phyloP scores from a whole-genome alignment of 1,140 invertebrate species.

The Cataglyphis hispanica region DNA sequence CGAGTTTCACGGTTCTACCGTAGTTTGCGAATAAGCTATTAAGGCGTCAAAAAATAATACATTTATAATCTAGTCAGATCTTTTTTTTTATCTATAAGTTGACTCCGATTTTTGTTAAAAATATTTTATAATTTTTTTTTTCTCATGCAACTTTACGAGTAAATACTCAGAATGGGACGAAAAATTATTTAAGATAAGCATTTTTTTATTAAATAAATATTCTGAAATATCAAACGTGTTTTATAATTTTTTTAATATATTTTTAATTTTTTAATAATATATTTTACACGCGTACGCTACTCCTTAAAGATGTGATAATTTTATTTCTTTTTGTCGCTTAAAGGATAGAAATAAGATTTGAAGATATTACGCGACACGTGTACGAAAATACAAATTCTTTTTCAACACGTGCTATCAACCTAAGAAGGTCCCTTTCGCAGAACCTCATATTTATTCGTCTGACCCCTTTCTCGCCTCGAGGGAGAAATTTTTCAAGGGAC shows the following conservation, averaged over 20 bases:
- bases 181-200: neutral
- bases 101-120: neutral
- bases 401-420: neutral
- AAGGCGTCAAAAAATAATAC: neutral
- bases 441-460: slow-evolving; percentile 8
- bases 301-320: neutral
- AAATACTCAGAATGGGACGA: neutral
- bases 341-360: neutral
- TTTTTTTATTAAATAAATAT: neutral
- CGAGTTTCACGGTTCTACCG: neutral
- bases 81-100: neutral
- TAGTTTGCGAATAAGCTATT: slow-evolving; percentile 21
- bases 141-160: neutral
- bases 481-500: slow-evolving; percentile 20
- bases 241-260: neutral
- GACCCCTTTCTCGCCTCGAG: neutral
- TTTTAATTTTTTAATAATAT: neutral
- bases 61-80: neutral
- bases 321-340: neutral
- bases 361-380: neutral
- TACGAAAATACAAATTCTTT: neutral
- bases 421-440: neutral
- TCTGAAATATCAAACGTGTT: neutral
- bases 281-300: neutral
- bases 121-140: neutral